Base-by-base conservation (phyloP, 2,113 vertebrate species). In the Montifringilla adamsi region DNA sequence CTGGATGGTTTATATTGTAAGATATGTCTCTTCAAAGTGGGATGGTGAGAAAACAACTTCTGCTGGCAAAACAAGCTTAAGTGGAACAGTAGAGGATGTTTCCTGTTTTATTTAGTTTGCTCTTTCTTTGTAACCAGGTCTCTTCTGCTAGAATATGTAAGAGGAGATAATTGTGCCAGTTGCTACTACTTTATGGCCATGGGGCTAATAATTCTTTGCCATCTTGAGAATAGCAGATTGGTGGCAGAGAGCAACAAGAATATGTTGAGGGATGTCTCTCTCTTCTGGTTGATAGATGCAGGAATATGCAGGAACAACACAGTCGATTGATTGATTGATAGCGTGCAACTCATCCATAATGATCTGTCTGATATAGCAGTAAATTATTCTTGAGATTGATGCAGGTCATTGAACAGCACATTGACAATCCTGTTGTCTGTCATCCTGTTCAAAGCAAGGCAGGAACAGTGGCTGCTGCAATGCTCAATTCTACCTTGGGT, bases 331-430 rank as follows among this genome's bases (percentile, higher is more conserved):
- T 97, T 95, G 96, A 97, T 97, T 95, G 96, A 97, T 97, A 93
- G 95, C 10, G 44, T 1, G 7, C 88, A 96, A 80, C 92, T 95
- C 96, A 97, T 97, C 95, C 95, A 95, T 97, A 97, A 97, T 96
- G 96, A 97, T 97, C 95, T 94, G 92, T 96, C 96, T 93, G 81
- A 95, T 97, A 96, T n/a, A 96, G 96, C 95, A 91, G 94, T 97
- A 97, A 97, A 97, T 97, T 97, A 97, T 97, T 97, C 92, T 93
- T 87, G 74, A 95, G 97, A 97, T 97, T 97, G 97, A 97, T 96
- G 96, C 96, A 97, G 97, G 96, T 97, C 97, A 97, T 94, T 97
- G 97, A 97, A 88, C 96, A 95, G 78, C 84, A 77, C 94, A 91
- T 97, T 96, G 96, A 94, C 97, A 96, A 69, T 94, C 89, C 93